Base-by-base conservation (phyloP, 2,888 invertebrate genomes). In the Xylota segnis region DNA sequence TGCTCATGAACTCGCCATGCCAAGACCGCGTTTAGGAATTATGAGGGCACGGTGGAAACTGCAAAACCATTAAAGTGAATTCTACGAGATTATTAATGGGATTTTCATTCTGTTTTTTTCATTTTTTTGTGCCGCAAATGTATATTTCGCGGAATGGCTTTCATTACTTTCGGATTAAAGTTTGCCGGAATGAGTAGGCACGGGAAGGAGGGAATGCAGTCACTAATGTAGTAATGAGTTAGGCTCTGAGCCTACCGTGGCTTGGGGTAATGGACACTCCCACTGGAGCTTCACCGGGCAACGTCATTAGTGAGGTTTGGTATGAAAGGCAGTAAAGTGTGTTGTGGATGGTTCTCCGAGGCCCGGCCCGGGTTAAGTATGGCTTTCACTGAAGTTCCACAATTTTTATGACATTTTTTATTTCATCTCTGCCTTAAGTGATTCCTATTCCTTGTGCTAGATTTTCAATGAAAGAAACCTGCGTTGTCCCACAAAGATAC, bases 21-120 rank as follows among this genome's bases (percentile, higher is more conserved):
- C 45, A 52, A 52, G 54, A 72, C 78, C 83, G 59, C 72, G 72
- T 77, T 83, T 61, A 52, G 45, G 66, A 77, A 47, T 63, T 74
- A 74, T 74, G 72, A 78, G 78, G 83, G 61, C 83, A 83, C 34
- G 74, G 78, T 83, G 74, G 78, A 77, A 78, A 83, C 68, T 78
- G 78, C 83, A 83, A 74, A 75, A 56, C 78, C 61, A 78, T 83
- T 74, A 68, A 74, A 77, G 78, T 68, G 72, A 63, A 83, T 78
- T 83, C 66, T 71, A 54, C 65, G 50, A 23, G 23, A 54, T 65
- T 77, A 77, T 72, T 66, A 83, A 83, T 83, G 83, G 56, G 74
- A 74, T 78, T 83, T 82, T 72, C 71, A 63, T 66, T 68, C 5
- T 52, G 52, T 63, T 63, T 61, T 9, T 66, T 54, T 23, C 63